Base-by-base conservation (phyloP, 2,113 vertebrate species). In the Echinops telfairi region DNA sequence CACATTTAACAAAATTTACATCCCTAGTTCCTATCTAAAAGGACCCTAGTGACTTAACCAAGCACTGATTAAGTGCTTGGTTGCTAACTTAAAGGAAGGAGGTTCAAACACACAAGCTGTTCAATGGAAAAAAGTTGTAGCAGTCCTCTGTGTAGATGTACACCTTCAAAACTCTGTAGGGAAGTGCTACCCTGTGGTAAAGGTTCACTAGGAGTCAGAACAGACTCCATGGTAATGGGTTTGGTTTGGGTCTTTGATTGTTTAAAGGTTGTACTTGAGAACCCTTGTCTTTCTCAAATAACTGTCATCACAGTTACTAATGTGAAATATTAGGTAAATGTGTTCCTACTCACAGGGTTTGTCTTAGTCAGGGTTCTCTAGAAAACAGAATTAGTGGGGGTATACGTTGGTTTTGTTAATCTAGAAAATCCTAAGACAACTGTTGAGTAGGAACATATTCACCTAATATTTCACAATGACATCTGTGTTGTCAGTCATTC, bases 1-100 rank as follows among this genome's bases (percentile, higher is more conserved):
- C 23, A 92, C 58, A 29, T 83, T 87, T 82, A 83, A 90, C 47
- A 83, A 93, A 90, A 89, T 70, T n/a, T 36, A 8, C 70, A 73
- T 36, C n/a, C 70, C 31, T 73, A 73, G 36, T 73, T 73, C 70
- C 70, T 73, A n/a, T 4, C 14, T n/a, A 2, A 71, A 5, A 16
- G 68, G 15, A 27, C 14, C n/a, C n/a, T 33, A 19, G 66, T 70
- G 11, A 31, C 12, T 40, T 40, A 40, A 40, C 40, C 40, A 20
- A 60, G 22, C 62, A 64, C 19, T 64, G 20, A 4, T 64, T 64
- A 64, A 64, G 62, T 22, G 23, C 62, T 64, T 6, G 20, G 62
- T 3, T 64, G 62, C 20, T 64, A 64, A 64, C 62, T 3, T 7
- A 20, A 64, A 64, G 62, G 17, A 23, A 19, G 25, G 25, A 22